Conservation (phyloP, 1,140 invertebrate genomes). For the Watersipora subatra region DNA sequence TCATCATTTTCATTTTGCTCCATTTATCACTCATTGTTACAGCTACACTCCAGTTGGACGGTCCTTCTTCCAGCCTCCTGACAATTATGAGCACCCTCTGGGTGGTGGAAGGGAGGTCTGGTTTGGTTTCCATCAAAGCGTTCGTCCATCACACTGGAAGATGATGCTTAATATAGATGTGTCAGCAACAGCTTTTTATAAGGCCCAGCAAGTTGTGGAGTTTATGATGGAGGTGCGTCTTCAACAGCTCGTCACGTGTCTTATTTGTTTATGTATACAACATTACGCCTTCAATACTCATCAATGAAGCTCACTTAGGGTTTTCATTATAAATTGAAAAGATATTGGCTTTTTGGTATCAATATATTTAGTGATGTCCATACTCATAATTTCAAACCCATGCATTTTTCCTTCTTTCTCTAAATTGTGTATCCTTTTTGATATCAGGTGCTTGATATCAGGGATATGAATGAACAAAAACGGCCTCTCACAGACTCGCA, state of each 20-base stretch:
- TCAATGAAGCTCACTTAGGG: no score
- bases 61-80: constrained; percentile 96
- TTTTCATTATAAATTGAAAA: no score
- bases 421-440: no score
- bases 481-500: constrained; percentile 97
- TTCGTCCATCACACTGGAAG: constrained; percentile 98
- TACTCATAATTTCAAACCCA: no score
- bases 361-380: no score
- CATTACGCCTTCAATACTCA: no score
- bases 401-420: no score
- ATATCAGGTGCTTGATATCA: constrained; percentile 81
- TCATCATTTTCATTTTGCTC: constrained; percentile 98
- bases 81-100: constrained; percentile 92
- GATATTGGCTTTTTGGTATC: no score
- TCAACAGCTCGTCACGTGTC: no score
- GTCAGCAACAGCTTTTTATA: constrained; percentile 99
- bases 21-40: constrained; percentile 74
- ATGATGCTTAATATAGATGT: constrained; percentile 99
- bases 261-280: no score
- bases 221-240: constrained; percentile 90
- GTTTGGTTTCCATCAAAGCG: constrained; percentile 99
- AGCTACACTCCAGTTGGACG: constrained; percentile 93
- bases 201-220: constrained; percentile 97
- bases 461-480: constrained; percentile 85
- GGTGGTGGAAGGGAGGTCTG: constrained; percentile 97